Conservation (phyloP, 2,888 invertebrate genomes). For the Lutraria lutraria region DNA sequence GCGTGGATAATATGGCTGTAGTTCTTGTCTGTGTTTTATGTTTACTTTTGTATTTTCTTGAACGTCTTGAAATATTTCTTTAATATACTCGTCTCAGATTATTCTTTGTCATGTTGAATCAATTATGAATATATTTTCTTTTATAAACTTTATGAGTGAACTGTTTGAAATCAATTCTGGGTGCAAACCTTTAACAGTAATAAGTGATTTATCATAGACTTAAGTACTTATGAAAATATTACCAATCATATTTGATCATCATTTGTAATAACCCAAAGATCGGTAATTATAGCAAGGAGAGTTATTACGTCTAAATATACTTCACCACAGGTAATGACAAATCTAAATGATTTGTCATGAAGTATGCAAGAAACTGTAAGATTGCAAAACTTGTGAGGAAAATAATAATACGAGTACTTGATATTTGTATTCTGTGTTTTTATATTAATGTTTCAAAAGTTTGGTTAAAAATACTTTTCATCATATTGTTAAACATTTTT, state of each 20-base stretch:
- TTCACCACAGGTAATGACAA: conserved; percentile 11
- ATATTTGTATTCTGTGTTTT: no score
- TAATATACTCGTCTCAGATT: no score
- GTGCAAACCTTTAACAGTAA: not conserved
- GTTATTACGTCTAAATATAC: conserved; percentile 9
- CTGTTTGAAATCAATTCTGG: not conserved
- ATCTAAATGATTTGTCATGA: conserved; percentile 18
- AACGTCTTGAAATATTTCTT: no score
- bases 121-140: no score
- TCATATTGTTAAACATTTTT: no score
- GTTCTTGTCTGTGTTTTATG: no score
- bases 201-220: conserved; percentile 18
- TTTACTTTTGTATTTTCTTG: no score
- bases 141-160: not conserved
- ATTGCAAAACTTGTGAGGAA: not conserved
- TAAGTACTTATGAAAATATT: conserved; percentile 16
- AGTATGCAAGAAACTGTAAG: conserved; percentile 10
- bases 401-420: not conserved
- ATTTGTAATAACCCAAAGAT: conserved; percentile 12
- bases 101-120: no score
- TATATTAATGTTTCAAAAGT: no score
- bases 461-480: no score
- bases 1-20: no score
- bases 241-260: conserved; percentile 23
- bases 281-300: conserved; percentile 12